Conservation (phyloP, 2,113 vertebrate genomes). For the Micronycteris hirsuta region DNA sequence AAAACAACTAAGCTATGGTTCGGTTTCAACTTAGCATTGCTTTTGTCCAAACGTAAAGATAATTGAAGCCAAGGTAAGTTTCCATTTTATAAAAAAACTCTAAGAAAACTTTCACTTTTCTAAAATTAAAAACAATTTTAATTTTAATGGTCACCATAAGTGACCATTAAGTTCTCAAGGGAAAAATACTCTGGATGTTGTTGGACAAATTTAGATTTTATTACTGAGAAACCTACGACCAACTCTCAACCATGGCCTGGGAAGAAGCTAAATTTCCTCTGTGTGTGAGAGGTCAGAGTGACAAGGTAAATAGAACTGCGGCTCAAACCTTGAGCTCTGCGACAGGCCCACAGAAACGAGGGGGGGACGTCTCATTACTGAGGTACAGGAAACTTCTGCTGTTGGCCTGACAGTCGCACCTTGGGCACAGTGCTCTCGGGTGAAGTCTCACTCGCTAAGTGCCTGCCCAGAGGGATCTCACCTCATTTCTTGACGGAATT, state of each 20-base stretch:
- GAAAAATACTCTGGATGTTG: constrained; percentile 57
- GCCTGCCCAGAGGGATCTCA: constrained; percentile 36
- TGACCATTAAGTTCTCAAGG: constrained; percentile 61
- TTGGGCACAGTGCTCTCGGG: background rate
- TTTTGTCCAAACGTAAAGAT: background rate
- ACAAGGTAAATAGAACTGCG: constrained; percentile 51
- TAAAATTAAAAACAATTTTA: constrained; percentile 54
- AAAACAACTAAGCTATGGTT: background rate
- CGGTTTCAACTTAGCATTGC: background rate
- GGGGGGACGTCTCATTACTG: background rate
- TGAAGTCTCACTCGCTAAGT: constrained; percentile 55
- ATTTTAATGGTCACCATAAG: constrained; percentile 39
- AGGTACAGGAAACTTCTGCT: constrained; percentile 54
- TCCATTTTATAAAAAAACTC: constrained; percentile 28
- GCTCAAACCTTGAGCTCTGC: background rate
- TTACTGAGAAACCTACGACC: constrained; percentile 49
- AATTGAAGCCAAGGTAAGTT: constrained; percentile 15
- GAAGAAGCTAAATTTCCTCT: constrained; percentile 49
- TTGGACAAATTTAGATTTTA: constrained; percentile 70
- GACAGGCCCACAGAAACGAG: background rate
- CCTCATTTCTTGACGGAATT: constrained; percentile 49
- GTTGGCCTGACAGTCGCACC: background rate
- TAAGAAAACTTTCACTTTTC: constrained; percentile 17
- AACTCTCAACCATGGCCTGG: constrained; percentile 22
- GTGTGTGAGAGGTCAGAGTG: constrained; percentile 46